Conservation (phyloP, 2,888 invertebrate genomes). For the Eupithecia tripunctaria region DNA sequence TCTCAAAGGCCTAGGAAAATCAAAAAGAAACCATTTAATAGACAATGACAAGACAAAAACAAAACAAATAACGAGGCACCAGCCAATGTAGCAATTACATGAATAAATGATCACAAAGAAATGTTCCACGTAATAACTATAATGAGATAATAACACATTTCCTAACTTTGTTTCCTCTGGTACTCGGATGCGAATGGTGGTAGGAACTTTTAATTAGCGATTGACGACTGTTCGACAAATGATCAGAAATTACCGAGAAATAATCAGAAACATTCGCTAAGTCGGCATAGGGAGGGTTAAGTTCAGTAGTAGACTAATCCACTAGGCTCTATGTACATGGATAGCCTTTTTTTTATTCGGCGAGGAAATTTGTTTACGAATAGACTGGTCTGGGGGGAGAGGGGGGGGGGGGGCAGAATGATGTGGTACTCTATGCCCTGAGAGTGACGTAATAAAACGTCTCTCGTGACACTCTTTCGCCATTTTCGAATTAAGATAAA, state of each 20-base stretch:
- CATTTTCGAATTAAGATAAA: too few relatives aligned
- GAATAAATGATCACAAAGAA: constrained; percentile 17
- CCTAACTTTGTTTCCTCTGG: constrained; percentile 41
- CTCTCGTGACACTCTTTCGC: too few relatives aligned
- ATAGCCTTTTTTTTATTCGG: too few relatives aligned
- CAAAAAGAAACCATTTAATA: constrained; percentile 4
- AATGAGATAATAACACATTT: constrained; percentile 43
- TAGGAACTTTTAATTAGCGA: constrained; percentile 7
- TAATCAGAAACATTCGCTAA: background rate
- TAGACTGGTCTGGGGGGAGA: too few relatives aligned
- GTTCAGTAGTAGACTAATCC: background rate
- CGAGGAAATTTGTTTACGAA: too few relatives aligned
- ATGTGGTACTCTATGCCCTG: too few relatives aligned
- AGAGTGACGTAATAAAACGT: too few relatives aligned
- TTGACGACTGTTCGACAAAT: background rate
- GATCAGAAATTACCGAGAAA: background rate
- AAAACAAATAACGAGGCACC: constrained; percentile 14
- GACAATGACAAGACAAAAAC: constrained; percentile 14
- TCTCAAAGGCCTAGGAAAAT: constrained; percentile 11
- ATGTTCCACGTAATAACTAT: constrained; percentile 33
- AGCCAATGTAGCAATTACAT: constrained; percentile 25
- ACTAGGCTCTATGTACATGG: background rate
- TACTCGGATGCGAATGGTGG: constrained; percentile 26
- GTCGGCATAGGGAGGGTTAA: background rate
- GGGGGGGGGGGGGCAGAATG: too few relatives aligned